Conservation (phyloP, 2,888 invertebrate species). For the Reticulitermes lucifugus region DNA sequence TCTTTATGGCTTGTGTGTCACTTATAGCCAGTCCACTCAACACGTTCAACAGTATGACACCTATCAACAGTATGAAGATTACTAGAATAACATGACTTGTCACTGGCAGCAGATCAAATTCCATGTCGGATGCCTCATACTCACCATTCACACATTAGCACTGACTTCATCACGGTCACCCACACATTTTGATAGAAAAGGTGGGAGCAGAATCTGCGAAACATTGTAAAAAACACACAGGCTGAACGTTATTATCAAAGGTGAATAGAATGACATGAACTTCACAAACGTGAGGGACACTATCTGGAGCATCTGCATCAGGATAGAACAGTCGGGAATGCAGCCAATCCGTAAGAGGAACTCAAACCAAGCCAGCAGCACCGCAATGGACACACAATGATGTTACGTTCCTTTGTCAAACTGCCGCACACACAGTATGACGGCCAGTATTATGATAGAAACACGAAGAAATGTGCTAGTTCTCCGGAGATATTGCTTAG, state of each 20-base stretch:
- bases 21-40: constrained; percentile 31
- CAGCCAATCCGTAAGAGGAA: constrained; percentile 25
- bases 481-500: constrained; percentile 2
- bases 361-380: constrained; percentile 21
- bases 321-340: constrained; percentile 15
- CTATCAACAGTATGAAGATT: constrained; percentile 22
- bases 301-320: constrained; percentile 15
- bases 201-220: neutral
- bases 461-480: neutral
- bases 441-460: neutral
- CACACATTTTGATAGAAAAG: neutral
- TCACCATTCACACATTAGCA: constrained; percentile 28
- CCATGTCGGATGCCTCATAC: constrained; percentile 20
- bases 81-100: constrained; percentile 27
- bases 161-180: neutral
- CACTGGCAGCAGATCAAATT: neutral
- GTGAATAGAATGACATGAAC: constrained; percentile 31
- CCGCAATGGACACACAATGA: constrained; percentile 1
- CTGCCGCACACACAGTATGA: neutral
- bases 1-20: constrained; percentile 33
- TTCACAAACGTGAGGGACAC: constrained; percentile 32
- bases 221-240: constrained; percentile 21
- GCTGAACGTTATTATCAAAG: constrained; percentile 20
- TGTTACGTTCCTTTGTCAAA: neutral
- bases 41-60: constrained; percentile 14